These are phyloP conservation scores for Cybosia mesomella DNA, from an alignment of 2,888 invertebrate species.

Conservation along the genomic window DNA sequence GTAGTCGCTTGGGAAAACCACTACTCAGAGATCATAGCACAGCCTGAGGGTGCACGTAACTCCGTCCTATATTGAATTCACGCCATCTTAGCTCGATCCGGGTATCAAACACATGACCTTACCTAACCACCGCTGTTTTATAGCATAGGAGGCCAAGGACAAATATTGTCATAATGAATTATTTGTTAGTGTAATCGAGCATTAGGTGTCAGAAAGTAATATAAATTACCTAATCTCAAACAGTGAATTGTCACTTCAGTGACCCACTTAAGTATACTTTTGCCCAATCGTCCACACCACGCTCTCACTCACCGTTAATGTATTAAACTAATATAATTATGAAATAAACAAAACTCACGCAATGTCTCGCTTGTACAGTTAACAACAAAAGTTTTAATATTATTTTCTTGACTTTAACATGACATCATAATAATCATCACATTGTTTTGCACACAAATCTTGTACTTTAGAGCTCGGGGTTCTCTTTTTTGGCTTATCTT, in stretches of 20 bases:
- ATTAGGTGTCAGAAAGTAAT: not conserved
- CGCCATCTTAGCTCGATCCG: no score
- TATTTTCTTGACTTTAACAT: not conserved
- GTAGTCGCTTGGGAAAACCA: no score
- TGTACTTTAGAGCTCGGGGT: no score
- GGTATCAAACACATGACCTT: no score
- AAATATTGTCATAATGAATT: not conserved
- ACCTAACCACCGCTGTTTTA: no score
- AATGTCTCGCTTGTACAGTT: constrained; percentile 16
- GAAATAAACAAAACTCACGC: constrained; percentile 19
- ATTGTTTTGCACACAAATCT: no score
- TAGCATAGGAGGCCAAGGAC: not conserved
- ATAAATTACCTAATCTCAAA: constrained; percentile 13
- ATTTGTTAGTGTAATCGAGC: constrained; percentile 5
- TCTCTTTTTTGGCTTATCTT: no score
- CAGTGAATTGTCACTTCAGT: constrained; percentile 8
- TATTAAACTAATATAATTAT: constrained; percentile 23
- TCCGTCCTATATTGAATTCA: no score
- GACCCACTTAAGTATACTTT: constrained; percentile 18
- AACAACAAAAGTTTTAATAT: not conserved
- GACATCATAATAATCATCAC: no score
- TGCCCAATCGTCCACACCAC: constrained; percentile 19
- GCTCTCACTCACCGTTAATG: constrained; percentile 6
- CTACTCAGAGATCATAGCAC: no score
- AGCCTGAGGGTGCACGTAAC: no score